A percentile compares a stretch with the other conserved stretches of the same genome.
Evolutionary conservation across 2,888 invertebrate genomes (phyloP).

Genomic region (Eupithecia subumbrata): DNA sequence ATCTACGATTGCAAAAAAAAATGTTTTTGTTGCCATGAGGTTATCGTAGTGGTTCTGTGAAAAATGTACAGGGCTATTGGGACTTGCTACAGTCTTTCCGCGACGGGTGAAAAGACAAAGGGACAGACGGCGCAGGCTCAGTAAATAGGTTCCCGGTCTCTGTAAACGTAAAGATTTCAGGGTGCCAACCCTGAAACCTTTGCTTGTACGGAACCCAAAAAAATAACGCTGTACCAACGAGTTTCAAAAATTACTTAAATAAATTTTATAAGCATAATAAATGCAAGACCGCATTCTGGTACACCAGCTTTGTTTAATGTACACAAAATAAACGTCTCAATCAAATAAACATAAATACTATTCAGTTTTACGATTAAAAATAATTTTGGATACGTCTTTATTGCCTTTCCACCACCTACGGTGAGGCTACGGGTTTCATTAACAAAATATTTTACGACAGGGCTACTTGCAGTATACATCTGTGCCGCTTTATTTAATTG

Average conservation of each 20-base stretch:
- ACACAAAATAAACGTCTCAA: conserved; percentile 53
- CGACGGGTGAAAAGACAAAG: not conserved
- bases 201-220: no score
- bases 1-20: no score
- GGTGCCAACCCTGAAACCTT: no score
- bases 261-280: not conserved
- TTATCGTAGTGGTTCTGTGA: not conserved
- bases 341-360: conserved; percentile 56
- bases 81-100: not conserved
- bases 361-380: conserved; percentile 48
- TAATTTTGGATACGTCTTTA: conserved; percentile 38
- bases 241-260: not conserved
- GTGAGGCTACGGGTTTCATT: conserved; percentile 31
- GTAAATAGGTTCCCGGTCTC: not conserved
- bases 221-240: not conserved
- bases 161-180: no score
- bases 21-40: not conserved
- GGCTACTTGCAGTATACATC: conserved; percentile 42
- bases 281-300: conserved; percentile 2
- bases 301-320: conserved; percentile 37
- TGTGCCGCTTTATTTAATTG: not conserved
- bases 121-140: not conserved
- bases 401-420: conserved; percentile 46
- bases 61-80: not conserved
- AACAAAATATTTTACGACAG: conserved; percentile 38